Percentiles rank a stretch among this genome's conserved stretches.
These are phyloP conservation scores for Phyllopteryx taeniolatus DNA, from an alignment of 2,113 vertebrate species.

Conservation along the genomic window DNA sequence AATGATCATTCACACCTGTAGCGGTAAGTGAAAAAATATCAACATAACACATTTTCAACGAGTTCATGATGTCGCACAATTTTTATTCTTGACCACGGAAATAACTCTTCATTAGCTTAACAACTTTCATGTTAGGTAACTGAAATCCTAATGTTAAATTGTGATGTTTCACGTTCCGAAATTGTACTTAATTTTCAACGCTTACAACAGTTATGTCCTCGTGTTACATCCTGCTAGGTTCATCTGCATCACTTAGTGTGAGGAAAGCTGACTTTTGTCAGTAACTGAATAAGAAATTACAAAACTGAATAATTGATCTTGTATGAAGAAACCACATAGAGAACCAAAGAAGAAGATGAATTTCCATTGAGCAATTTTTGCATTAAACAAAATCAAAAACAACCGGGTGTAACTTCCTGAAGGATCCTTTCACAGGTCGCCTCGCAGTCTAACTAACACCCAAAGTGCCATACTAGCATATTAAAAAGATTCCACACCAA, in stretches of 20 bases:
- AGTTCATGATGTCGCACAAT: slow-evolving; percentile 1
- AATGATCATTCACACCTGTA: not conserved
- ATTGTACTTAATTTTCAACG: not conserved
- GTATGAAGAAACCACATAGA: not conserved
- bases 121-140: slow-evolving; percentile 8
- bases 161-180: slow-evolving; percentile 8
- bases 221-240: not conserved
- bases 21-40: not conserved
- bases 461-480: not conserved
- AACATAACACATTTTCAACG: not conserved
- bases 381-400: not conserved
- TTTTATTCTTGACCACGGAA: slow-evolving; percentile 19
- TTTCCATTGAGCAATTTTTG: not conserved
- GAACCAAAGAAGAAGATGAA: not conserved
- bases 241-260: not conserved
- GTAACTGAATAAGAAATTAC: not conserved
- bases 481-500: not conserved
- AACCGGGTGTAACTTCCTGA: not conserved
- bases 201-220: not conserved
- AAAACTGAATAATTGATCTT: not conserved
- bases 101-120: not conserved
- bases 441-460: not conserved
- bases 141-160: slow-evolving; percentile 26
- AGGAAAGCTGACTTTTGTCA: not conserved
- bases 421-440: not conserved